Evolutionary conservation across 2,888 invertebrate species (phyloP).

Genomic region (Lepidocyrtinus sp.): DNA sequence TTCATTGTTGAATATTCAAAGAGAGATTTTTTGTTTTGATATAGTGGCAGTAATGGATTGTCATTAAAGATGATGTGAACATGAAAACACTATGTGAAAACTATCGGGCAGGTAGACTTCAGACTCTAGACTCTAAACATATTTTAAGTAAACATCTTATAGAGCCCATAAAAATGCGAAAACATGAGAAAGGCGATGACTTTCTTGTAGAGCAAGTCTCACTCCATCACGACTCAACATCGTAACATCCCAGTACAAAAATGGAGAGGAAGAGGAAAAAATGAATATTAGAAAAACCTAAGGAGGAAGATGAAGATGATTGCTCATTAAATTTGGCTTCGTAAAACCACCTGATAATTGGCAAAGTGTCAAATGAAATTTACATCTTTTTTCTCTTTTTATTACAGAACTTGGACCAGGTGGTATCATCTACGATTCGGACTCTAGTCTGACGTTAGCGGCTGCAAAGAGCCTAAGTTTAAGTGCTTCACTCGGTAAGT

Average conservation of each 20-base stretch:
- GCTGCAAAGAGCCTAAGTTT: conserved; percentile 72
- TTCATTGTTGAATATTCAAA: conserved; percentile 11
- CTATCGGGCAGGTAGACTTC: not conserved
- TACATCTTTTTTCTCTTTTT: not conserved
- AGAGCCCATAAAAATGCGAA: not conserved
- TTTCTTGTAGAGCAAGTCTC: conserved; percentile 2
- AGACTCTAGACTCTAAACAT: not conserved
- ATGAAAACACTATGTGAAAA: not conserved
- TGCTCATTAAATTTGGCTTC: conserved; percentile 26
- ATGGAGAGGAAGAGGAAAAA: conserved; percentile 4
- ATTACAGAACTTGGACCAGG: conserved; percentile 61
- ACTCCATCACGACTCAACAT: not conserved
- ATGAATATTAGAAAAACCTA: not conserved
- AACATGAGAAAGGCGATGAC: not conserved
- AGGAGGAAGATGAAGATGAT: not conserved
- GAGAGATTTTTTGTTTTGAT: conserved; percentile 16
- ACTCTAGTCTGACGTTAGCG: conserved; percentile 71
- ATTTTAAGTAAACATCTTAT: not conserved
- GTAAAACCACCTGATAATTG: conserved; percentile 8
- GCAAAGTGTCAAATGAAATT: conserved; percentile 9
- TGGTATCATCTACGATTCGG: conserved; percentile 71
- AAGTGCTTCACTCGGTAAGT: conserved; percentile 71
- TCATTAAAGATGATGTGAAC: conserved; percentile 12
- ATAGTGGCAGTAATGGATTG: conserved; percentile 12
- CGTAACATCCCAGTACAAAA: not conserved